These are phyloP conservation scores for Apodemia zela DNA, from an alignment of 2,888 invertebrate species.

Conservation along the genomic window DNA sequence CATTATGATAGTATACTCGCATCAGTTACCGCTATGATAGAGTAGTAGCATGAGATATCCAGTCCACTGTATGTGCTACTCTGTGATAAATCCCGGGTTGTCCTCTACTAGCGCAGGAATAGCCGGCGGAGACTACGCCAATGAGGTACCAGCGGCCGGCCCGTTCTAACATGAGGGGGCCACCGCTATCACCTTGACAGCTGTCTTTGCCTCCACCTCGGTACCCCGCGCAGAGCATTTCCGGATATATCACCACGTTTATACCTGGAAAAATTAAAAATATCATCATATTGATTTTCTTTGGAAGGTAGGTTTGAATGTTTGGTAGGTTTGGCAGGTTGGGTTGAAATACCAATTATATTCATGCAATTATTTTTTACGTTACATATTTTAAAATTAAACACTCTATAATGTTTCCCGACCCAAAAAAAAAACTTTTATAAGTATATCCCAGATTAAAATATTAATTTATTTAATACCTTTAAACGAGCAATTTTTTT, in stretches of 20 bases:
- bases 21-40: constrained; percentile 48
- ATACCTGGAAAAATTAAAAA: constrained; percentile 78
- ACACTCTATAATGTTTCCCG: too few relatives aligned
- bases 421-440: too few relatives aligned
- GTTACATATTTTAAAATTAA: too few relatives aligned
- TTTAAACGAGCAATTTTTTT: too few relatives aligned
- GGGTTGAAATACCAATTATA: too few relatives aligned
- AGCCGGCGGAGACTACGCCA: constrained; percentile 95
- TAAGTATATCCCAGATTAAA: too few relatives aligned
- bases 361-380: too few relatives aligned
- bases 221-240: constrained; percentile 97
- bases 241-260: constrained; percentile 94
- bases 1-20: constrained; percentile 14
- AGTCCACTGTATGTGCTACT: constrained; percentile 95
- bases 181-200: constrained; percentile 91
- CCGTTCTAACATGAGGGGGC: constrained; percentile 93
- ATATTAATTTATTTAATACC: too few relatives aligned
- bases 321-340: too few relatives aligned
- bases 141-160: constrained; percentile 94
- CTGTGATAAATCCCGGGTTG: constrained; percentile 97
- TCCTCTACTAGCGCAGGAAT: constrained; percentile 95
- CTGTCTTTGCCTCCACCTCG: constrained; percentile 92
- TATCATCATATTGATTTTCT: too few relatives aligned
- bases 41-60: constrained; percentile 87
- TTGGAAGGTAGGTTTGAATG: too few relatives aligned